Base-by-base conservation (phyloP, 2,888 invertebrate genomes). In the Ormyrus pomaceus region DNA sequence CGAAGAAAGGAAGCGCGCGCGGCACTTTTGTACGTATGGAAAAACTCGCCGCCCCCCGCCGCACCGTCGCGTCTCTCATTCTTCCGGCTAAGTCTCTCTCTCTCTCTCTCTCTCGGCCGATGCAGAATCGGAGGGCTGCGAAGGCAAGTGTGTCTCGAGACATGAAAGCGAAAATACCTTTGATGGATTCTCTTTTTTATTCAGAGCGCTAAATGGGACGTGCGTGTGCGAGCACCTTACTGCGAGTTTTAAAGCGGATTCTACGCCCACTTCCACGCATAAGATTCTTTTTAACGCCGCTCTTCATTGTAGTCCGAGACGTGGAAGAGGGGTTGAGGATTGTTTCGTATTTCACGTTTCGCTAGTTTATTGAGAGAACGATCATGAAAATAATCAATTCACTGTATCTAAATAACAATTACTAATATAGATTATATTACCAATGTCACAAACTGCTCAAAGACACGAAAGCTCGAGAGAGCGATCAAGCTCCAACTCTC, bases 1-100 rank as follows among this genome's bases (percentile, higher is more conserved):
- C 78, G 66, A 68, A 75, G 69, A 70, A 64, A 53, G 45, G 13
- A 76, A 66, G 75, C 72, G 78, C 81, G 80, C 83, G 83, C 80
- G 80, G 79, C 79, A 79, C 69, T 74, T 70, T 74, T 64, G 64
- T 64, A 34, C 34, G 34, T 34, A 10, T 56, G n/a, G 8, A 56
- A 55, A 65, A 55, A 65, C 59, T 76, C 80, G 59, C 72, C 65
- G 66, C 65, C 48, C 46, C 48, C 46, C 50, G 61, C 6, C 55
- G 5, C 19, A 45, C 65, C 65, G 9, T 68, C 45, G 6, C 50
- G 11, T 55, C 19, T 56, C 34, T 53, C 68, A 69, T 69, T 69
- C 56, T 69, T 56, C 56, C 34, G 56, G 56, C 56, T 69, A 56
- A 69, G 69, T 69, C 56, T 69, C 56, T 56, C 46, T 46, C 69